A percentile compares a stretch with the other conserved stretches of the same genome.
Evolutionary conservation across 2,797 vertebrate genomes (phyloP).

Genomic region (Nasua narica): DNA sequence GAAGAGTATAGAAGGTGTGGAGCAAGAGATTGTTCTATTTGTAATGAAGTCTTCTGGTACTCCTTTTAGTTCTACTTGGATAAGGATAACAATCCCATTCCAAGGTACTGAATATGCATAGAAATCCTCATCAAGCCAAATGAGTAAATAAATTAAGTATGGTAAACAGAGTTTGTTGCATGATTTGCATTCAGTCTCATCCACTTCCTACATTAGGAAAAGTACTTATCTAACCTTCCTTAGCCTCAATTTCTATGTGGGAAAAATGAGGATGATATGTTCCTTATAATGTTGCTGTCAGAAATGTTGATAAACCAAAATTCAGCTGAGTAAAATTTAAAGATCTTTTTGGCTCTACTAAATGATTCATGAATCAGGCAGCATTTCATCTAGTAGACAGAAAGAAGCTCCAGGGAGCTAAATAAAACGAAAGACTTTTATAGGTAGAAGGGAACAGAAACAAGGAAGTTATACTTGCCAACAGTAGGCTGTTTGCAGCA

Average conservation of each 20-base stretch:
- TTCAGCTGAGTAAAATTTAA: background rate
- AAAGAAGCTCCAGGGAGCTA: background rate
- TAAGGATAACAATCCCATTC: background rate
- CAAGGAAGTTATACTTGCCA: background rate
- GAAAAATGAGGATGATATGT: background rate
- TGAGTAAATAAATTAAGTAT: background rate
- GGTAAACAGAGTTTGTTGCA: background rate
- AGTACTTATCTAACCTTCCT: background rate
- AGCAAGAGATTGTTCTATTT: background rate
- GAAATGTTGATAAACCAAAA: background rate
- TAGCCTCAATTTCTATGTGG: background rate
- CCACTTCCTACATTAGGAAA: background rate
- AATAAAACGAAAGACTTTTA: background rate
- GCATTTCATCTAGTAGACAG: background rate
- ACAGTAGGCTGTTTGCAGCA: background rate
- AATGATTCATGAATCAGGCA: background rate
- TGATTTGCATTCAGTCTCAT: background rate
- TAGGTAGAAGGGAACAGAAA: background rate
- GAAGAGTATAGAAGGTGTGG: background rate
- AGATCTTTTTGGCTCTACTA: background rate
- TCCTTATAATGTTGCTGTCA: background rate
- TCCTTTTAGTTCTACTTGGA: background rate
- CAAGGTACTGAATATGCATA: background rate
- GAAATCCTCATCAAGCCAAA: background rate
- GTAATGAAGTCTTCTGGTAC: background rate